These are phyloP conservation scores for Akabosia matsudoensis DNA, from an alignment of 1,140 invertebrate species.

Conservation along the genomic window DNA sequence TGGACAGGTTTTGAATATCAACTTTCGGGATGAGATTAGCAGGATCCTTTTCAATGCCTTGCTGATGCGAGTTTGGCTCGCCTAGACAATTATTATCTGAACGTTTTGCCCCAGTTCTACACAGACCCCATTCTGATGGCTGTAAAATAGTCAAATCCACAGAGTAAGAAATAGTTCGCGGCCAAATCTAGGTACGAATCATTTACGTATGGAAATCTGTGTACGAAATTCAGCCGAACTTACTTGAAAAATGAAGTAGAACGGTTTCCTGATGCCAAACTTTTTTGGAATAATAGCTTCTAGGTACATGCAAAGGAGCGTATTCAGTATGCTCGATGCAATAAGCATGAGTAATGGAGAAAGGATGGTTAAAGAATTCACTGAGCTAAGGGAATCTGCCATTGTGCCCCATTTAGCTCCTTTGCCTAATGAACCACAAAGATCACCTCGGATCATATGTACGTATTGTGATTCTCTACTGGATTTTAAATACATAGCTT, in stretches of 20 bases:
- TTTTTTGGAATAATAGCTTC: slow-evolving; percentile 70
- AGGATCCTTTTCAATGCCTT: slow-evolving; percentile 39
- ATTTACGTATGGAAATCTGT: background rate
- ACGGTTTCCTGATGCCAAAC: slow-evolving; percentile 66
- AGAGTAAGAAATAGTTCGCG: background rate
- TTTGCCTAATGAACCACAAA: slow-evolving; percentile 47
- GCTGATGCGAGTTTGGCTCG: too few relatives aligned
- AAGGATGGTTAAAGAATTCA: slow-evolving; percentile 55
- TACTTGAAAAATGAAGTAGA: slow-evolving; percentile 70
- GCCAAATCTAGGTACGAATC: background rate
- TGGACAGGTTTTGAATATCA: slow-evolving; percentile 29
- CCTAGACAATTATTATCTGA: too few relatives aligned
- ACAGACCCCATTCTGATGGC: background rate
- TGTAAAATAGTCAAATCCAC: background rate
- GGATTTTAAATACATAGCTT: background rate
- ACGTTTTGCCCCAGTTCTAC: background rate
- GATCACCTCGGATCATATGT: too few relatives aligned
- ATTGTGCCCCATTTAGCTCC: slow-evolving; percentile 60
- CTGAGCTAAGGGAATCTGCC: slow-evolving; percentile 51
- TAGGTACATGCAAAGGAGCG: slow-evolving; percentile 59
- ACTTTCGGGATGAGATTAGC: slow-evolving; percentile 15
- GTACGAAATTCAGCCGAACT: slow-evolving; percentile 35
- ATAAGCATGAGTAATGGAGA: slow-evolving; percentile 52
- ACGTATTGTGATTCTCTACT: background rate
- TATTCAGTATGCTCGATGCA: slow-evolving; percentile 51